phyloP scores from a whole-genome alignment of 2,797 vertebrate genomes.

The Phaenicophaeus curvirostris region DNA sequence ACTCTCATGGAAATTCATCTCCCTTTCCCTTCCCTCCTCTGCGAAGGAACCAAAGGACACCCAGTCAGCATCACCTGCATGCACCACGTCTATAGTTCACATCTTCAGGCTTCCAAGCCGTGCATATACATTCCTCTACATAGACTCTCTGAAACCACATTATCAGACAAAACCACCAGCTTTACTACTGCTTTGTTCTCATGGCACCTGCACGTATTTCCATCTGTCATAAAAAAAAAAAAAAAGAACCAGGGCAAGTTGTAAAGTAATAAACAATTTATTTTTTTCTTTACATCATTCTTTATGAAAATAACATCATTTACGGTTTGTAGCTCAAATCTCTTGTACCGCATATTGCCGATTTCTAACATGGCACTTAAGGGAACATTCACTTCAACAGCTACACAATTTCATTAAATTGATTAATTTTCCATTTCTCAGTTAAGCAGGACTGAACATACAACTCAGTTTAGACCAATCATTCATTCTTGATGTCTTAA shows the following conservation, averaged over 20 bases:
- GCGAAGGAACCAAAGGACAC: neutral
- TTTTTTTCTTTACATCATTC: constrained; percentile 33
- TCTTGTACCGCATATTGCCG: constrained; percentile 38
- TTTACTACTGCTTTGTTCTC: neutral
- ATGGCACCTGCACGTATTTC: neutral
- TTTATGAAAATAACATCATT: constrained; percentile 18
- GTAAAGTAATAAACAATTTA: constrained; percentile 46
- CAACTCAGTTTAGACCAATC: neutral
- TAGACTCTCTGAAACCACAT: neutral
- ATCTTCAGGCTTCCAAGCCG: neutral
- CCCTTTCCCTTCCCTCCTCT: neutral
- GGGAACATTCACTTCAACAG: constrained; percentile 14
- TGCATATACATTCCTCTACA: neutral
- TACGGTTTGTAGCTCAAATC: neutral
- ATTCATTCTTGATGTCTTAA: neutral
- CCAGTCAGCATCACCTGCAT: neutral
- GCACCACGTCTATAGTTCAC: neutral
- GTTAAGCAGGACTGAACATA: neutral
- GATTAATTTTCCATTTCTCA: neutral
- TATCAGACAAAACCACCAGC: neutral
- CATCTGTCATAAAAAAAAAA: neutral
- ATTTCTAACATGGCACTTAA: constrained; percentile 21
- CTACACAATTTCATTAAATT: neutral
- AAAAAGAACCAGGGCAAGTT: neutral
- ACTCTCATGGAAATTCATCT: fast-evolving